Base-by-base conservation (phyloP, 2,888 invertebrate species). In the Drosophila sordidula region DNA sequence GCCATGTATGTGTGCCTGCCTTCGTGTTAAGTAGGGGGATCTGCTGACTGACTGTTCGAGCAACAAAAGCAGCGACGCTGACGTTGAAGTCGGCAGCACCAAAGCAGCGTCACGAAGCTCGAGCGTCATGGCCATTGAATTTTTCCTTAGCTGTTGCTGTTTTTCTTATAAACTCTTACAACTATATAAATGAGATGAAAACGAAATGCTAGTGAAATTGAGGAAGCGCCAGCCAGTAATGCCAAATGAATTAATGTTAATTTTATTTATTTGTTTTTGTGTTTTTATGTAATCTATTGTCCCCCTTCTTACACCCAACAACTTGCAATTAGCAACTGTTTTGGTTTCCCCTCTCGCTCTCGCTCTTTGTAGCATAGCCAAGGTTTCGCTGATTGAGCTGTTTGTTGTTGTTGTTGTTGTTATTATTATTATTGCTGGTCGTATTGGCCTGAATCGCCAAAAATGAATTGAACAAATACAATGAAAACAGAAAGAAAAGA, bases 41-140 rank as follows among this genome's bases (percentile, higher is more conserved):
- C 83, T 82, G 80, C 71, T 83, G 78, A 66, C 73, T 71, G 67
- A 66, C 73, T 71, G 67, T 57, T 70, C 63, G 59, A 73, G 81
- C 81, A 64, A 68, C 69, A 71, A 66, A 62, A 70, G 71, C 78
- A 69, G 78, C 78, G 69, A 64, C 69, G 80, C 66, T 44, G 49
- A 26, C 62, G 54, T 52, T 39, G 62, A 54, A 72, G 47, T 49
- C 49, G 55, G 55, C 76, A 29, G 29, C 29, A 29, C 29, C 29
- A 29, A 29, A 29, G 29, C 29, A 70, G 68, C 71, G 71, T 71
- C 71, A 62, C 71, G 46, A 65, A 63, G 46, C 79, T 73, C 62
- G 44, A 68, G 70, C 89, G 87, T 87, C 89, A 89, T 87, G 89
- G 86, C 87, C 89, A 89, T 86, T 89, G 86, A 86, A 82, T 89